Percentiles rank a stretch among this genome's conserved stretches.
These are phyloP conservation scores for Crepidodera aurea DNA, from an alignment of 2,888 invertebrate species.

Conservation along the genomic window DNA sequence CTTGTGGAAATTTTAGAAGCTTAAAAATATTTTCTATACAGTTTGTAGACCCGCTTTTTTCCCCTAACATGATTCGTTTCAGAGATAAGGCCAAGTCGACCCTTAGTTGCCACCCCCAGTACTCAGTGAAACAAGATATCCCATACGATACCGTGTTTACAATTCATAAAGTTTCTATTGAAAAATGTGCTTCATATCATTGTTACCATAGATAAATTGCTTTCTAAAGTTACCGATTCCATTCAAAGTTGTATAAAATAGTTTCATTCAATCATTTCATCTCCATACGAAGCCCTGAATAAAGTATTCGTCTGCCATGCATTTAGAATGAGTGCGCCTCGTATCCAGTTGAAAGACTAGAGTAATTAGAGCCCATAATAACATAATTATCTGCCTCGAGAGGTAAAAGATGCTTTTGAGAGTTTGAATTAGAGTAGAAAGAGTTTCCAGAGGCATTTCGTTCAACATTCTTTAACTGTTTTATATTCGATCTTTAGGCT, in stretches of 20 bases:
- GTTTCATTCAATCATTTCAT: background rate
- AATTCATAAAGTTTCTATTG: background rate
- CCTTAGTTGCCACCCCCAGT: too few species aligned
- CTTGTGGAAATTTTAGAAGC: too few species aligned
- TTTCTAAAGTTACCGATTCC: background rate
- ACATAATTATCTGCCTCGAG: constrained; percentile 15
- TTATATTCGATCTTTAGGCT: background rate
- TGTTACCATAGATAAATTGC: constrained; percentile 1
- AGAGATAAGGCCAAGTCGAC: too few species aligned
- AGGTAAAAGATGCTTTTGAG: constrained; percentile 12
- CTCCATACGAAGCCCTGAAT: background rate
- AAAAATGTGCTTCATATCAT: constrained; percentile 1
- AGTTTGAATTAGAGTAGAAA: background rate
- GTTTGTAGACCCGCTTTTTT: too few species aligned
- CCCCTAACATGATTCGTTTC: too few species aligned
- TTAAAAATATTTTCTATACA: too few species aligned
- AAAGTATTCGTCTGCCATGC: constrained; percentile 2
- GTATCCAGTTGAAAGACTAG: constrained; percentile 8
- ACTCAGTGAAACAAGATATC: too few species aligned
- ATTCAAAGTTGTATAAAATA: background rate
- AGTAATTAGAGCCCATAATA: constrained; percentile 18
- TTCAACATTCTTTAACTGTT: background rate
- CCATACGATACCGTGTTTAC: too few species aligned
- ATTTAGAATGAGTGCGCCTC: constrained; percentile 10
- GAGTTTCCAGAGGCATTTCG: background rate